Percentiles rank a stretch among this genome's conserved stretches.
Evolutionary conservation across 2,797 vertebrate species (phyloP).

Genomic region (Labroides dimidiatus): DNA sequence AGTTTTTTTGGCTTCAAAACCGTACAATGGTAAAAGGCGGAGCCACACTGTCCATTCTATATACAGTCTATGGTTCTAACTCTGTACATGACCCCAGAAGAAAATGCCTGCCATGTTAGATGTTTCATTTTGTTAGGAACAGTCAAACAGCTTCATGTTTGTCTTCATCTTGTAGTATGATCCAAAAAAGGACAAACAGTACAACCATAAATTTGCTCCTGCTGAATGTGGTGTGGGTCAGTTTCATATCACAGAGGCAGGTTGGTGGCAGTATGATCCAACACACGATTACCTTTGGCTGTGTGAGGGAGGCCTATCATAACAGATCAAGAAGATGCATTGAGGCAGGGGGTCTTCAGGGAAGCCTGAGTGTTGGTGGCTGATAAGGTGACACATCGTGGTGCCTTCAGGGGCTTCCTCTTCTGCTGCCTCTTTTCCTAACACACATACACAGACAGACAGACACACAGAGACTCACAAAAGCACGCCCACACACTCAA

Average conservation of each 20-base stretch:
- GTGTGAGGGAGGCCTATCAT: conserved; percentile 61
- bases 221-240: conserved; percentile 3
- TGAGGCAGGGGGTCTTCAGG: conserved; percentile 69
- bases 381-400: conserved; percentile 74
- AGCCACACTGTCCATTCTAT: no score
- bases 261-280: conserved; percentile 45
- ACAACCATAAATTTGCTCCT: conserved; percentile 21
- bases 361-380: conserved; percentile 73
- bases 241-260: conserved; percentile 41
- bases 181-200: conserved; percentile 17
- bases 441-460: neutral
- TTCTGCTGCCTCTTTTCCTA: conserved; percentile 26
- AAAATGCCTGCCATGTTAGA: neutral
- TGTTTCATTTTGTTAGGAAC: conserved; percentile 9
- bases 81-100: no score
- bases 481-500: conserved; percentile 34
- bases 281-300: conserved; percentile 46
- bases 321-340: conserved; percentile 66
- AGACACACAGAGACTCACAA: no score
- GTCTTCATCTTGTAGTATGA: conserved; percentile 12
- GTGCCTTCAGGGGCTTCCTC: conserved; percentile 56
- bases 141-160: conserved; percentile 5
- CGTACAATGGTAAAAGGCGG: no score
- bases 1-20: no score
- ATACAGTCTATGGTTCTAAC: no score